phyloP scores from a whole-genome alignment of 92 coral and sea anemone genomes.

The Pocillopora grandis region DNA sequence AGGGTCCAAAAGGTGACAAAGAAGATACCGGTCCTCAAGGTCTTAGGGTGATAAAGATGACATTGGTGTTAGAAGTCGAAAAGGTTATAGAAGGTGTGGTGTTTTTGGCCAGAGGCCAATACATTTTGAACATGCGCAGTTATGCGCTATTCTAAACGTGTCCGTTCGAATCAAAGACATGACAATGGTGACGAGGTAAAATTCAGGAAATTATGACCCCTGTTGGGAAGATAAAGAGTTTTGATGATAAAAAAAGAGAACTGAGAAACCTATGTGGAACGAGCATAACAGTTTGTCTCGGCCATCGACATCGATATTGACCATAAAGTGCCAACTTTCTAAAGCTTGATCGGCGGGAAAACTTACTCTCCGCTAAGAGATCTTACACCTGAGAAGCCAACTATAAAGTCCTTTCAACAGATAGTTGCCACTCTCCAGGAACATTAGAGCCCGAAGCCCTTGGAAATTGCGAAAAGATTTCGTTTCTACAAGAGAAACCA shows the following conservation, averaged over 20 bases:
- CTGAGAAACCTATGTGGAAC: no score
- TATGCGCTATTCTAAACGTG: conserved; percentile 1
- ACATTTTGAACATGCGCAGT: conserved; percentile 2
- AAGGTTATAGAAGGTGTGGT: not conserved
- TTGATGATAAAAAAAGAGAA: not conserved
- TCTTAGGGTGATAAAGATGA: no score
- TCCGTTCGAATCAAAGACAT: conserved; percentile 8
- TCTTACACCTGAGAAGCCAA: no score
- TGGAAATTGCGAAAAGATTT: not conserved
- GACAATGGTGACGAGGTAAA: not conserved
- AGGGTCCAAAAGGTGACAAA: no score
- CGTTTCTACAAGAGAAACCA: no score
- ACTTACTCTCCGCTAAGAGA: not conserved
- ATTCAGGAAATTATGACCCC: conserved; percentile 1
- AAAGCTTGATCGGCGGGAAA: not conserved
- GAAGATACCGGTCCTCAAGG: no score
- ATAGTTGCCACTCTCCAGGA: not conserved
- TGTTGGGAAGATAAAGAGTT: not conserved
- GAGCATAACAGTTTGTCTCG: no score
- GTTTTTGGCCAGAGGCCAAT: not conserved
- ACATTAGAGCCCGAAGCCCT: not conserved
- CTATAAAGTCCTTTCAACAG: not conserved
- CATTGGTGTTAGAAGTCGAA: no score
- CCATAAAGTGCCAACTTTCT: no score
- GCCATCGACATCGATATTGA: no score